Evolutionary conservation across 2,113 vertebrate species (phyloP).

Genomic region (Furnarius figulus): DNA sequence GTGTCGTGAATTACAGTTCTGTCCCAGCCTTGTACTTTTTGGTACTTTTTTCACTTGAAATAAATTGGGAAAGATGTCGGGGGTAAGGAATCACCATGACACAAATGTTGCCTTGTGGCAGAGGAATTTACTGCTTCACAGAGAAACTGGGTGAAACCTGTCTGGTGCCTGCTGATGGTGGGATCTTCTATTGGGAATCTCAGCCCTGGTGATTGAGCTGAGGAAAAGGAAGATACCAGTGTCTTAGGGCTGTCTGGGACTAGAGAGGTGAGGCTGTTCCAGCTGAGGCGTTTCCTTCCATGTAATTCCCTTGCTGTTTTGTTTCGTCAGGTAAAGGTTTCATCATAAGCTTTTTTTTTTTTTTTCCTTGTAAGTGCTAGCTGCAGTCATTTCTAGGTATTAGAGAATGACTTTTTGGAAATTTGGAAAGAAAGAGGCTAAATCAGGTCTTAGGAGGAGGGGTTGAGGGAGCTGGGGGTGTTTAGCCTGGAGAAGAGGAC

Average conservation of each 20-base stretch:
- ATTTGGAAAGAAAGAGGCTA: not conserved
- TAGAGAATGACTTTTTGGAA: not conserved
- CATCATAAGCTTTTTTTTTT: not conserved
- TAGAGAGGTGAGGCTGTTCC: not conserved
- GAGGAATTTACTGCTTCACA: not conserved
- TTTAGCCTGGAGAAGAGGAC: not conserved
- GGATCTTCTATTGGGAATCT: not conserved
- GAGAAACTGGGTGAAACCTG: not conserved
- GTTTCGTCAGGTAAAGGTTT: not conserved
- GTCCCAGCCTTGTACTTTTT: not conserved
- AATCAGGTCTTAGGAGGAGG: not conserved
- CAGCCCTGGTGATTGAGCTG: not conserved
- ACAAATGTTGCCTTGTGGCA: rapidly evolving
- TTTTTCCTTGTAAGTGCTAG: not conserved
- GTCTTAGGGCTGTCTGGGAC: not conserved
- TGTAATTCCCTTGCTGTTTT: not conserved
- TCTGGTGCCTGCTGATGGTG: not conserved
- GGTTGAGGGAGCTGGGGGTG: not conserved
- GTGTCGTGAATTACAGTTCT: not conserved
- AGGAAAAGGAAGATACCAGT: not conserved
- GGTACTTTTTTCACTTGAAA: not conserved
- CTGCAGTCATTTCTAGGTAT: not conserved
- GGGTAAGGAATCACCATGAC: not conserved
- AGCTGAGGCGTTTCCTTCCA: not conserved
- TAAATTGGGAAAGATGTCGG: not conserved